phyloP scores from a whole-genome alignment of 2,113 vertebrate species.

The Spheniscus mendiculus region DNA sequence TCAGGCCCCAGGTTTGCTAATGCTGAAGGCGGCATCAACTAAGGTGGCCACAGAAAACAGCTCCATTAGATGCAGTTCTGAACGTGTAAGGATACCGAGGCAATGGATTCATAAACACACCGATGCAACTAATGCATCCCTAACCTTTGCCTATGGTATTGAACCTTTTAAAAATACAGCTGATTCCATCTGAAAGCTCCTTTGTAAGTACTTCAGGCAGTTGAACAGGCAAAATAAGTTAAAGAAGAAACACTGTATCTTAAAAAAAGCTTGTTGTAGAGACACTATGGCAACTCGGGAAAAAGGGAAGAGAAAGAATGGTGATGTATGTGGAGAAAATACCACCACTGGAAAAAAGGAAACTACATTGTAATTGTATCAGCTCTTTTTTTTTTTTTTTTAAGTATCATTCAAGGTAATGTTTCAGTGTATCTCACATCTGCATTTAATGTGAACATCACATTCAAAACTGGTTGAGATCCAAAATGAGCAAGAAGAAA shows the following conservation, averaged over 20 bases:
- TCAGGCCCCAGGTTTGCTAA: neutral
- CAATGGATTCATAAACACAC: neutral
- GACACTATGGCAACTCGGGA: neutral
- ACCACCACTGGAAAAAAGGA: neutral
- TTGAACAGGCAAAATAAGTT: neutral
- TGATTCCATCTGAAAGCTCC: neutral
- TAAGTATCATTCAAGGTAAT: neutral
- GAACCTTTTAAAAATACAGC: neutral
- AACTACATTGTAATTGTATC: neutral
- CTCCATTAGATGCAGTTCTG: neutral
- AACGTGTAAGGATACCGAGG: accelerated
- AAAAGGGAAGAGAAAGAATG: neutral
- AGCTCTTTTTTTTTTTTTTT: neutral
- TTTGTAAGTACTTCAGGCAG: neutral
- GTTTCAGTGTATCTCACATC: neutral
- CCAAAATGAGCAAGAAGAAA: neutral
- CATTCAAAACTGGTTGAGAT: neutral
- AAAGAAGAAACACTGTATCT: neutral
- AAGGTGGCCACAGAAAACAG: neutral
- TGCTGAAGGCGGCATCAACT: neutral
- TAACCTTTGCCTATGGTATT: neutral
- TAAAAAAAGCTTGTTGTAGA: neutral
- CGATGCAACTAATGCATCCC: neutral
- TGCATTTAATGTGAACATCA: neutral
- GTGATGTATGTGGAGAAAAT: neutral